Evolutionary conservation across 2,113 vertebrate species (phyloP).

Genomic region (Manacus vitellinus): DNA sequence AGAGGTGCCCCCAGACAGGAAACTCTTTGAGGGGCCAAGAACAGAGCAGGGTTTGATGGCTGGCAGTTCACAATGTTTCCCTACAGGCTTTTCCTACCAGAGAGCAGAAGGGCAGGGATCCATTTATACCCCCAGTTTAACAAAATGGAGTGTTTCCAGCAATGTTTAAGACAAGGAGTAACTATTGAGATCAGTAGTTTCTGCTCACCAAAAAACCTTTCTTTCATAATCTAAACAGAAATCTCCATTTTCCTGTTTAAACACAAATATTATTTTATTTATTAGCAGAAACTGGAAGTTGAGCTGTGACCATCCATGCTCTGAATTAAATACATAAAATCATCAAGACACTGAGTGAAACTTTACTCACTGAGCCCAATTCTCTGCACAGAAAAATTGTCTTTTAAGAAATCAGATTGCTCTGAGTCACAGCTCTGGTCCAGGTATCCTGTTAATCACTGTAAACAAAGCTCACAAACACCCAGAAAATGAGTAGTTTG

Average conservation of each 20-base stretch:
- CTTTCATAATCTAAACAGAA: background rate
- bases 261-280: background rate
- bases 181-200: background rate
- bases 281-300: background rate
- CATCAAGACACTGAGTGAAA: background rate
- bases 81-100: background rate
- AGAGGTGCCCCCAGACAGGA: background rate
- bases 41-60: background rate
- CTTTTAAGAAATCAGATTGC: background rate
- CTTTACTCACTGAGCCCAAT: background rate
- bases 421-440: background rate
- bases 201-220: background rate
- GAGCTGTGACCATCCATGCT: background rate
- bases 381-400: background rate
- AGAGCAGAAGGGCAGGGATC: background rate
- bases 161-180: background rate
- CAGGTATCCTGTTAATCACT: background rate
- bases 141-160: background rate
- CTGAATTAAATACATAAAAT: background rate
- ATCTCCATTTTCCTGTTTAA: background rate
- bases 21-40: background rate
- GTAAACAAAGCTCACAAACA: background rate
- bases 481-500: background rate
- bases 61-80: background rate
- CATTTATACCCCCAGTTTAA: accelerated